Conservation (phyloP, 2,888 invertebrate genomes). For the Sarcophaga variegata region DNA sequence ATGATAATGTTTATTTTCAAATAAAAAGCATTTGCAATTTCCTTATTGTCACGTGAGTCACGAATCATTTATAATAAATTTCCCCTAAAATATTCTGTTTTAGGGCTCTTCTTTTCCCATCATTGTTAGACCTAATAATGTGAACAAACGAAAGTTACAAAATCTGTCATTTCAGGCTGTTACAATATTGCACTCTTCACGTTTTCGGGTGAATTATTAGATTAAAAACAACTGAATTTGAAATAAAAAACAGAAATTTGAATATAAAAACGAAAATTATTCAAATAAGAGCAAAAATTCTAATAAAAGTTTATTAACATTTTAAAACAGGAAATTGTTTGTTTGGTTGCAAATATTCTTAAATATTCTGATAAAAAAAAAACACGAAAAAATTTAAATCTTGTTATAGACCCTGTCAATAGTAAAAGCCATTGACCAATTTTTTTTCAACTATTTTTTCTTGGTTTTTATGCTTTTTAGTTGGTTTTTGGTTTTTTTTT, state of each 20-base stretch:
- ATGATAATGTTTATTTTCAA: too few relatives aligned
- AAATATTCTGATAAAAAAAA: neutral
- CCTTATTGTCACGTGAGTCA: too few relatives aligned
- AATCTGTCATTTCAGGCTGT: too few relatives aligned
- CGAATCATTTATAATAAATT: too few relatives aligned
- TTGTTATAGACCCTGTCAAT: neutral
- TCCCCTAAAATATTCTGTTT: too few relatives aligned
- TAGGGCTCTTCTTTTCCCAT: too few relatives aligned
- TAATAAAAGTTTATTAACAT: neutral
- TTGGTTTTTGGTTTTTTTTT: neutral
- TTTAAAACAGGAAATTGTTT: neutral
- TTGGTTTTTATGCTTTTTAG: neutral
- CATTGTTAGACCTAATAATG: too few relatives aligned
- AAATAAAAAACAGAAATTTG: neutral
- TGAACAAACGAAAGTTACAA: too few relatives aligned
- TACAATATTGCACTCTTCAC: too few relatives aligned
- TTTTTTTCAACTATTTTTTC: slow-evolving; percentile 1
- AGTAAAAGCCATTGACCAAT: neutral
- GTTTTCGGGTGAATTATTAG: neutral
- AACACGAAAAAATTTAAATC: neutral
- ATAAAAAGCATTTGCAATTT: too few relatives aligned
- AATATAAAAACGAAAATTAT: too few relatives aligned
- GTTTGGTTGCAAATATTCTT: neutral
- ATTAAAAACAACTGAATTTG: neutral
- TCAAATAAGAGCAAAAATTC: neutral